phyloP scores from a whole-genome alignment of 1,140 invertebrate genomes.

The Sweltsa coloradensis region DNA sequence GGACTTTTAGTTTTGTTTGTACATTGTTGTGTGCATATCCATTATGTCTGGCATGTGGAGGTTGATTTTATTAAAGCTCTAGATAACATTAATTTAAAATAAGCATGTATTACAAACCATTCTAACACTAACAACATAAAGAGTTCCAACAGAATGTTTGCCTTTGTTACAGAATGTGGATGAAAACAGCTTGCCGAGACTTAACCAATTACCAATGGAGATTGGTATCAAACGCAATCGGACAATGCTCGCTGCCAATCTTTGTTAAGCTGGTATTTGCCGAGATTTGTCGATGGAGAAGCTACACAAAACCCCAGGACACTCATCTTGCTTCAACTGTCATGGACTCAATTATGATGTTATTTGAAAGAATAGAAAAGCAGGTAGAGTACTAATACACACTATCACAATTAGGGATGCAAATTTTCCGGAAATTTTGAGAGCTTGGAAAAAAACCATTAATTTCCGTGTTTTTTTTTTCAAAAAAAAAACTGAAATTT shows the following conservation, averaged over 20 bases:
- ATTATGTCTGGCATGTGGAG: no score
- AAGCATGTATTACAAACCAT: no score
- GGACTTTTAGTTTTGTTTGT: no score
- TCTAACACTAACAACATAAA: no score
- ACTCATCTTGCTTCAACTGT: conserved; percentile 87
- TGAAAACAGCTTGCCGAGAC: conserved; percentile 79
- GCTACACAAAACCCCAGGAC: conserved; percentile 86
- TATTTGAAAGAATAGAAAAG: conserved; percentile 89
- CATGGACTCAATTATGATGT: conserved; percentile 95
- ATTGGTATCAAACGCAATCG: conserved; percentile 84
- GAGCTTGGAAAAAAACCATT: neutral
- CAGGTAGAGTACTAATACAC: conserved; percentile 37
- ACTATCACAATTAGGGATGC: no score
- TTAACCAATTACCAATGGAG: conserved; percentile 89
- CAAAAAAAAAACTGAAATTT: neutral
- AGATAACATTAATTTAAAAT: no score
- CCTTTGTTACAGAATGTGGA: conserved; percentile 61
- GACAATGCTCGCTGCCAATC: conserved; percentile 88
- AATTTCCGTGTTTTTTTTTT: conserved; percentile 3
- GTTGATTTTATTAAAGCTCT: no score
- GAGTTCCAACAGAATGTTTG: no score
- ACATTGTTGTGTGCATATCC: no score
- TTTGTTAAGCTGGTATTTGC: conserved; percentile 96
- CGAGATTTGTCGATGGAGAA: conserved; percentile 92
- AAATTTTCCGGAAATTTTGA: neutral